Percentiles rank a stretch among this genome's conserved stretches.
These are phyloP conservation scores for Lophotriccus pileatus DNA, from an alignment of 2,797 vertebrate species.

Conservation along the genomic window DNA sequence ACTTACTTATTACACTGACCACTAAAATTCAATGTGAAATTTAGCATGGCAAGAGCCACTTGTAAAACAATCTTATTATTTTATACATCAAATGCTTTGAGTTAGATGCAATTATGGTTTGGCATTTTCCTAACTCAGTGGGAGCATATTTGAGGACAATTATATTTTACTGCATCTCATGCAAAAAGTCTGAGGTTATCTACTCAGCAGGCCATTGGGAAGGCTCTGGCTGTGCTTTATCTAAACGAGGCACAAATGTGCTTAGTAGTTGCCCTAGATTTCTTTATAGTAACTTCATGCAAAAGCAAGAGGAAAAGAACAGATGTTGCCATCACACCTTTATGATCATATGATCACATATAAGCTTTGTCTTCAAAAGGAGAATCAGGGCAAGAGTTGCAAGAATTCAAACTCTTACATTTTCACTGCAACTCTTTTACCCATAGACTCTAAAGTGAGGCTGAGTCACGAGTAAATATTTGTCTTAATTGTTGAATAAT, in stretches of 20 bases:
- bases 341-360: background rate
- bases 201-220: conserved; percentile 22
- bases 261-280: background rate
- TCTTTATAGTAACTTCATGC: background rate
- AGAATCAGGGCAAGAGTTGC: background rate
- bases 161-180: conserved; percentile 49
- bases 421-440: background rate
- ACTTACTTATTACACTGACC: conserved; percentile 1
- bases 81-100: conserved; percentile 46
- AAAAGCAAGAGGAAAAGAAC: background rate
- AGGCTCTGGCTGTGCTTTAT: conserved; percentile 14
- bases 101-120: conserved; percentile 54
- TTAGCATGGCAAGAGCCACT: conserved; percentile 57
- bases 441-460: background rate
- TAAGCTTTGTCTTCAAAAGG: background rate
- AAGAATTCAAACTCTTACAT: background rate
- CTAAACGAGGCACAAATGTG: conserved; percentile 24
- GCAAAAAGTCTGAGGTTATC: conserved; percentile 43
- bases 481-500: background rate
- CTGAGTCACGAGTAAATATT: background rate
- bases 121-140: conserved; percentile 21
- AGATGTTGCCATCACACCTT: background rate
- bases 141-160: conserved; percentile 23
- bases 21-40: conserved; percentile 33
- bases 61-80: conserved; percentile 35